Percentiles rank a stretch among this genome's conserved stretches.
These are phyloP conservation scores for Pteria penguin DNA, from an alignment of 2,888 invertebrate genomes.

Conservation along the genomic window DNA sequence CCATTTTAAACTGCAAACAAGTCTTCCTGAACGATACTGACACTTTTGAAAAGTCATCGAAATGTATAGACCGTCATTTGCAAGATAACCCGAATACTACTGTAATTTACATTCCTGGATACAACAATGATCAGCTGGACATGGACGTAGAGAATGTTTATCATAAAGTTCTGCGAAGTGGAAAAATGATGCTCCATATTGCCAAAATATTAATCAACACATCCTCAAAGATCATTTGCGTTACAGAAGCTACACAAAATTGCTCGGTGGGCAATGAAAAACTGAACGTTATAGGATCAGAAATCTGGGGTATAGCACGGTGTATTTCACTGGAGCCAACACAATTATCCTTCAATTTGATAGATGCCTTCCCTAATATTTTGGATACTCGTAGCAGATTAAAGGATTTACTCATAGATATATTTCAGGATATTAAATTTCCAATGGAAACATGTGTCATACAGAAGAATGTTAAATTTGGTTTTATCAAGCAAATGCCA, in stretches of 20 bases:
- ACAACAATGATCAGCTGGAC: too few species aligned
- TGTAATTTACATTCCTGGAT: not conserved
- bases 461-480: not conserved
- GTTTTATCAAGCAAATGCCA: not conserved
- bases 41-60: not conserved
- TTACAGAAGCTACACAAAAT: constrained; percentile 37
- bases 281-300: constrained; percentile 32
- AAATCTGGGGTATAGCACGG: constrained; percentile 47
- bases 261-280: not conserved
- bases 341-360: too few species aligned
- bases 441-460: not conserved
- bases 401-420: too few species aligned
- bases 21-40: not conserved
- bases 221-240: not conserved
- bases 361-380: too few species aligned
- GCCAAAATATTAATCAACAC: not conserved
- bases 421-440: too few species aligned
- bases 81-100: too few species aligned
- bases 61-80: not conserved
- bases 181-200: not conserved
- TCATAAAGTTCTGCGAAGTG: not conserved
- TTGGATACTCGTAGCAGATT: too few species aligned
- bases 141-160: not conserved
- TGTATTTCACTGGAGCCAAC: too few species aligned
- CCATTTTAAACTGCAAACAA: not conserved